Conservation (phyloP, 2,888 invertebrate genomes). For the Chrysodeixis includens region DNA sequence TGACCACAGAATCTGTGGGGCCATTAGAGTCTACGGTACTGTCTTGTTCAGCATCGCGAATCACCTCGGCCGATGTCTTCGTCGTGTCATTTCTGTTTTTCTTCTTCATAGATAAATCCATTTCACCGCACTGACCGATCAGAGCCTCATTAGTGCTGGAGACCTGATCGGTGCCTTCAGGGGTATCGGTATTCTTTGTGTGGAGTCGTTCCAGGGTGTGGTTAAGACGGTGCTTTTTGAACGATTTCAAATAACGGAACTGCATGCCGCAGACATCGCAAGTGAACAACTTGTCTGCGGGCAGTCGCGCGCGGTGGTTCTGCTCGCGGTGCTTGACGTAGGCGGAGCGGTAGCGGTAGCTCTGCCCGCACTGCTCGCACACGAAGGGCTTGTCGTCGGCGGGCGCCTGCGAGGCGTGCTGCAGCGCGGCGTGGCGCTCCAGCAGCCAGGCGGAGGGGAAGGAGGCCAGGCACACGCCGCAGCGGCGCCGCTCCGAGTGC, state of each 20-base stretch:
- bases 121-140: slow-evolving; percentile 88
- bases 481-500: slow-evolving; percentile 89
- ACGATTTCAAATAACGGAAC: slow-evolving; percentile 96
- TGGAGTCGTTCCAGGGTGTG: slow-evolving; percentile 95
- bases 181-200: slow-evolving; percentile 89
- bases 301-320: slow-evolving; percentile 95
- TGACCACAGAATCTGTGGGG: slow-evolving; percentile 83
- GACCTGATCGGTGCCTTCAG: slow-evolving; percentile 91
- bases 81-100: slow-evolving; percentile 78
- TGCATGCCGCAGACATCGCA: slow-evolving; percentile 98
- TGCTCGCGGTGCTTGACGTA: slow-evolving; percentile 94
- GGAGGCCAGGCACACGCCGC: slow-evolving; percentile 95
- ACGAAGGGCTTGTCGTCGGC: slow-evolving; percentile 96
- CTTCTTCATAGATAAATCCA: slow-evolving; percentile 89
- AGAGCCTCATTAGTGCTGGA: slow-evolving; percentile 92
- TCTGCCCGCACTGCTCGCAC: slow-evolving; percentile 97
- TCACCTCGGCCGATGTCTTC: slow-evolving; percentile 83
- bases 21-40: slow-evolving; percentile 93
- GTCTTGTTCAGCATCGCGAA: slow-evolving; percentile 90
- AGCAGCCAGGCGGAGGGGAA: slow-evolving; percentile 96
- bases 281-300: slow-evolving; percentile 96
- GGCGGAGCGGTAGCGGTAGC: slow-evolving; percentile 96
- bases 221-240: slow-evolving; percentile 96
- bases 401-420: slow-evolving; percentile 92
- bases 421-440: slow-evolving; percentile 95